Evolutionary conservation across 2,797 vertebrate genomes (phyloP).

Genomic region (Phoeniculus purpureus): DNA sequence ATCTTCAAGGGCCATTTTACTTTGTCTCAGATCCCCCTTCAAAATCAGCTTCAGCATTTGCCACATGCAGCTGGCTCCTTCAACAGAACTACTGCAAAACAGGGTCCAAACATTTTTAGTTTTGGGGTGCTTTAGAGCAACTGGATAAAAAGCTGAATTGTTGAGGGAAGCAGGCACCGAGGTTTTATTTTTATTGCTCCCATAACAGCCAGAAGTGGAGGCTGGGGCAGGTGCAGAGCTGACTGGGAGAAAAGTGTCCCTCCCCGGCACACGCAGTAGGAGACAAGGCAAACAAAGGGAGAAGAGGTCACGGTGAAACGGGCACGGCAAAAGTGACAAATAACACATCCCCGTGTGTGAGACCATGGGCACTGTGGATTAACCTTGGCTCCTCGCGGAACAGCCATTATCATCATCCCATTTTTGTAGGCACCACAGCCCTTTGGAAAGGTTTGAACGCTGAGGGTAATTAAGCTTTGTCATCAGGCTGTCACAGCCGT

Average conservation of each 20-base stretch:
- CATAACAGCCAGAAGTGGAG: background rate
- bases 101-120: background rate
- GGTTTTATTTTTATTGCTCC: background rate
- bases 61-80: rapidly evolving
- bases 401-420: background rate
- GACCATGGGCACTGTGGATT: rapidly evolving
- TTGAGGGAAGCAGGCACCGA: rapidly evolving
- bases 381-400: background rate
- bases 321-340: rapidly evolving
- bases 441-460: background rate
- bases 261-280: rapidly evolving
- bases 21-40: background rate
- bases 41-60: background rate
- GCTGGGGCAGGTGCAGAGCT: background rate
- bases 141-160: background rate
- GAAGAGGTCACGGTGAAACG: background rate
- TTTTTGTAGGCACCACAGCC: background rate
- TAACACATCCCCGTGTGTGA: background rate
- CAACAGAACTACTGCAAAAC: background rate
- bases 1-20: background rate
- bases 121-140: background rate
- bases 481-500: background rate
- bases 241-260: background rate
- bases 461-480: background rate
- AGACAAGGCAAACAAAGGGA: background rate